These are phyloP conservation scores for Naja naja DNA, from an alignment of 2,113 vertebrate genomes.

Conservation along the genomic window DNA sequence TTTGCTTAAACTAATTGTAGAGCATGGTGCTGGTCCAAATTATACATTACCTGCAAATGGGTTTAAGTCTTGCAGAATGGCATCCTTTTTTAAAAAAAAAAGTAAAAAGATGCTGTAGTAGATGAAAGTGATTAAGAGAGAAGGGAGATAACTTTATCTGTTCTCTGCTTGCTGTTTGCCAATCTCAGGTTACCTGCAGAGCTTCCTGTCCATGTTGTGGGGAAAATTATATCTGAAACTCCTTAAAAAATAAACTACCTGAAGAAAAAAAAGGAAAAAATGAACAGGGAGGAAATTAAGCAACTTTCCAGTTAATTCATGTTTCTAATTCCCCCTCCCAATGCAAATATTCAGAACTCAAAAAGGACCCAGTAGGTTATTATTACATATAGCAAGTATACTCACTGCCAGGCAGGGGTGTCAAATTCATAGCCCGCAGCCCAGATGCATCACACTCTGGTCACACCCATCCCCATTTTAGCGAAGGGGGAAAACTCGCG, in stretches of 20 bases:
- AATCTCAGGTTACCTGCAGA: neutral
- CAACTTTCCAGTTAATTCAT: neutral
- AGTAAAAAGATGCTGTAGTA: neutral
- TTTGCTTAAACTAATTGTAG: neutral
- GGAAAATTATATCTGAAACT: neutral
- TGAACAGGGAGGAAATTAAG: neutral
- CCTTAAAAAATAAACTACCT: neutral
- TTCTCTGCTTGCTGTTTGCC: neutral
- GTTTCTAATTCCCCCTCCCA: neutral
- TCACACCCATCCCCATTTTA: too few species aligned
- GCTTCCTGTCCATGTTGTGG: too few species aligned
- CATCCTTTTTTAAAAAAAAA: neutral
- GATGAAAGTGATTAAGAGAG: neutral
- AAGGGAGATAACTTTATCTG: neutral
- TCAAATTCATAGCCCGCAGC: too few species aligned
- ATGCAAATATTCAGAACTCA: neutral
- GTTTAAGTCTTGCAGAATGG: neutral
- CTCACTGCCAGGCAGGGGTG: neutral
- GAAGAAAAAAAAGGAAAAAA: too few species aligned
- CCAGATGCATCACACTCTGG: too few species aligned
- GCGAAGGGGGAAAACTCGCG: rapidly evolving
- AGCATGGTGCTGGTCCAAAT: neutral
- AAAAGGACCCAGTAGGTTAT: neutral
- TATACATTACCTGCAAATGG: neutral
- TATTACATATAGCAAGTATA: neutral